phyloP scores from a whole-genome alignment of 1,140 invertebrate species.

The Homarus americanus region DNA sequence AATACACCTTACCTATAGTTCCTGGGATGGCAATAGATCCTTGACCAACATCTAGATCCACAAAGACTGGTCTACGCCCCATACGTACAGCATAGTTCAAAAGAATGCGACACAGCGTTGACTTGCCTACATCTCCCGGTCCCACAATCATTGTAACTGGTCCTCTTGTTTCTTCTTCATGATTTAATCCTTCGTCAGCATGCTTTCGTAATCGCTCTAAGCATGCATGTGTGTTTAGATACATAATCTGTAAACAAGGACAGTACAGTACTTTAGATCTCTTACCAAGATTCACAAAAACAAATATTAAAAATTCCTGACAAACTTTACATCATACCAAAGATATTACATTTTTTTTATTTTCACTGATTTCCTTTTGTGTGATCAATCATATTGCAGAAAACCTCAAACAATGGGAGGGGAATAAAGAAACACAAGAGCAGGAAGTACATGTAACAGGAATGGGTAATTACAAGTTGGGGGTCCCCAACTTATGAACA shows the following conservation, averaged over 20 bases:
- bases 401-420: no score
- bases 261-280: neutral
- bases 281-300: no score
- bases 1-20: constrained; percentile 85
- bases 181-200: constrained; percentile 83
- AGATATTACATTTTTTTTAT: no score
- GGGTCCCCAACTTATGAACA: no score
- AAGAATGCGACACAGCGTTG: constrained; percentile 92
- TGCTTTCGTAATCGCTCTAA: constrained; percentile 91
- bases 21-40: constrained; percentile 95
- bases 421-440: no score
- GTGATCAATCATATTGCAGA: no score
- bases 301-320: no score
- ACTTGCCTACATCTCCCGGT: constrained; percentile 97
- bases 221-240: constrained; percentile 96
- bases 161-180: constrained; percentile 80
- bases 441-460: no score
- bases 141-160: constrained; percentile 95
- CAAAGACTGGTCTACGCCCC: constrained; percentile 86
- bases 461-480: no score
- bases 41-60: constrained; percentile 98
- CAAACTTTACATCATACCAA: no score
- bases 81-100: constrained; percentile 94
- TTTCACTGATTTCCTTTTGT: no score
- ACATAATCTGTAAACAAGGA: constrained; percentile 81